Evolutionary conservation across 2,797 vertebrate species (phyloP), one percentile per base, ranked within the genome.

Genomic region (Phoxinus dragarum): DNA sequence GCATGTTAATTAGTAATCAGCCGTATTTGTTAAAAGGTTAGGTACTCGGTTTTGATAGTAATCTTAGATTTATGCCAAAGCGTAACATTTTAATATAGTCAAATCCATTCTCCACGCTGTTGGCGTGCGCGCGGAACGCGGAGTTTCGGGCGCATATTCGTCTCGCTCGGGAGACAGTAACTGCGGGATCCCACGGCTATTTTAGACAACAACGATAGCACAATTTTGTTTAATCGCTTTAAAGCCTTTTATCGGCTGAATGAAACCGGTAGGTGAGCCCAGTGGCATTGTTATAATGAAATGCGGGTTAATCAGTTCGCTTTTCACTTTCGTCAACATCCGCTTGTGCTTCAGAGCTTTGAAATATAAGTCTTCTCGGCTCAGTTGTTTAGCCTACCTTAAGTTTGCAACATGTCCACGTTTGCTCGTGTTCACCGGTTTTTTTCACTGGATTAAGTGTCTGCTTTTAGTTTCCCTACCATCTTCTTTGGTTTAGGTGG

Each of bases 311-410:
- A 61, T 44, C 14, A 12, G 61, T 77, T 68, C n/a, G 36, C 21
- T 84, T 56, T 31, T 1, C 34, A 56, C 14, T 42, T 54, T 59
- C 64, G 27, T 59, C 66, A 79, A 61, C 36, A 71, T 34, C 49
- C 12, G 64, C 52, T 19, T 38, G 40, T 72, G 83, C 67, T 36
- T 84, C 74, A 85, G 38, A 73, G 36, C 21, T n/a, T 52, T 80
- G 40, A 64, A 80, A 73, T 80, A 80, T 85, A 52, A 31, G 52
- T 47, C 61, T 59, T 69, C 21, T 27, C 19, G 8, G 31, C 36
- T 21, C 23, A 75, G 17, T 27, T 3, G n/a, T 78, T 38, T 40
- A n/a, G n/a, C n/a, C n/a, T n/a, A 52, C 16, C n/a, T 66, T 42
- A 54, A 84, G 17, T 84, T 68, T 67, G 42, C 34, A 68, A 10